Conservation (phyloP, 2,113 vertebrate genomes). For the Mixornis gularis region DNA sequence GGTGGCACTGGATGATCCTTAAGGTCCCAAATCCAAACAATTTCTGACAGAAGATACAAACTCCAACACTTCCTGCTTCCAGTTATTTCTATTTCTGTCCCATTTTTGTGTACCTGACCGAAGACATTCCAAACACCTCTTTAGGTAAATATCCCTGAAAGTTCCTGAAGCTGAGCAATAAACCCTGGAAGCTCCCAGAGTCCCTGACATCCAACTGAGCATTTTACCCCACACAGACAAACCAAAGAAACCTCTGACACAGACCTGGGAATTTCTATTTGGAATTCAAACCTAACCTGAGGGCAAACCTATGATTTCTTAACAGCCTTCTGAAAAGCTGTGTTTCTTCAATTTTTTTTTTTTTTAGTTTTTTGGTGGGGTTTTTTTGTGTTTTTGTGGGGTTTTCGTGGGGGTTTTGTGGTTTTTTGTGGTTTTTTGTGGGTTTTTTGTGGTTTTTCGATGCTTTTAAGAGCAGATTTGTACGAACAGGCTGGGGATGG, state of each 20-base stretch:
- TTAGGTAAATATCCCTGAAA: not conserved
- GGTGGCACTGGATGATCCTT: fast-evolving
- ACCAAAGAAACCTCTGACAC: not conserved
- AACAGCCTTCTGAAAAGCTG: not conserved
- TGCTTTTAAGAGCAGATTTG: not conserved
- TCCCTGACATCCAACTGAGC: not conserved
- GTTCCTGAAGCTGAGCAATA: not conserved
- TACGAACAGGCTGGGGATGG: not conserved
- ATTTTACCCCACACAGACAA: not conserved
- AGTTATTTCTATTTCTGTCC: not conserved
- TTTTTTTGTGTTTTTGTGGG: too few relatives aligned
- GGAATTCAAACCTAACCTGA: not conserved
- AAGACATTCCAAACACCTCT: not conserved
- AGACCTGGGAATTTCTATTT: not conserved
- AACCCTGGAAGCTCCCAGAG: not conserved
- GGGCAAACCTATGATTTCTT: not conserved
- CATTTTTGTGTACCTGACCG: not conserved
- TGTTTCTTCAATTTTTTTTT: too few relatives aligned
- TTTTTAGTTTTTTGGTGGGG: too few relatives aligned
- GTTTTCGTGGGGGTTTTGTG: too few relatives aligned
- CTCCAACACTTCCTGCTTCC: not conserved
- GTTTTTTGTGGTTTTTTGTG: too few relatives aligned
- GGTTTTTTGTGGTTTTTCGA: not conserved
- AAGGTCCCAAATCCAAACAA: not conserved
- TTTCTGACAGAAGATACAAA: not conserved